These are phyloP conservation scores for Hassar affinis DNA, from an alignment of 2,113 vertebrate genomes.

Conservation along the genomic window DNA sequence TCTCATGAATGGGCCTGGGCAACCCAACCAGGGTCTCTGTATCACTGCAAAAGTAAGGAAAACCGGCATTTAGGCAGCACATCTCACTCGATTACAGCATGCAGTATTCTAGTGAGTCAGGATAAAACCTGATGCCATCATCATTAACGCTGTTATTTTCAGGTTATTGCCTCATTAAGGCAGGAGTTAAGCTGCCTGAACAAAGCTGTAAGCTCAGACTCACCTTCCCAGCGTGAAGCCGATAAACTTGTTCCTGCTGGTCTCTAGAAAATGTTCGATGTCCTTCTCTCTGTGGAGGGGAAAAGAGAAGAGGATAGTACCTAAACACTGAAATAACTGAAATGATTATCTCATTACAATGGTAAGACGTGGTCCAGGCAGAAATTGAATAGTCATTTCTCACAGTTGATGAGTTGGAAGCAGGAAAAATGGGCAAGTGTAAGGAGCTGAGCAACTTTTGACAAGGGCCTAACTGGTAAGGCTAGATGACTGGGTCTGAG, in stretches of 20 bases:
- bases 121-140: background rate
- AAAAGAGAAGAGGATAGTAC: background rate
- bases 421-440: too few relatives aligned
- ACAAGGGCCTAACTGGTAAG: too few relatives aligned
- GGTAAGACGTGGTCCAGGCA: too few relatives aligned
- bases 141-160: background rate
- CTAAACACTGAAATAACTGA: background rate
- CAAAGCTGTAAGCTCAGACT: slow-evolving; percentile 59
- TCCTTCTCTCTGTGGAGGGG: slow-evolving; percentile 86
- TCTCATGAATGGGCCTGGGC: slow-evolving; percentile 93
- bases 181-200: background rate
- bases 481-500: too few relatives aligned
- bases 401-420: too few relatives aligned
- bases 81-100: background rate
- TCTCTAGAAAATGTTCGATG: slow-evolving; percentile 94
- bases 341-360: background rate
- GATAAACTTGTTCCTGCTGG: slow-evolving; percentile 96
- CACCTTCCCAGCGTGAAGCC: slow-evolving; percentile 95
- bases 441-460: too few relatives aligned
- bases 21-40: slow-evolving; percentile 92
- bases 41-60: slow-evolving; percentile 73
- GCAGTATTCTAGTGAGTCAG: background rate
- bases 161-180: background rate
- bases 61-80: background rate
- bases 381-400: too few relatives aligned